A percentile compares a stretch with the other conserved stretches of the same genome.
Conservation (phyloP, 2,113 vertebrate species). For the Corvus moneduloides region DNA sequence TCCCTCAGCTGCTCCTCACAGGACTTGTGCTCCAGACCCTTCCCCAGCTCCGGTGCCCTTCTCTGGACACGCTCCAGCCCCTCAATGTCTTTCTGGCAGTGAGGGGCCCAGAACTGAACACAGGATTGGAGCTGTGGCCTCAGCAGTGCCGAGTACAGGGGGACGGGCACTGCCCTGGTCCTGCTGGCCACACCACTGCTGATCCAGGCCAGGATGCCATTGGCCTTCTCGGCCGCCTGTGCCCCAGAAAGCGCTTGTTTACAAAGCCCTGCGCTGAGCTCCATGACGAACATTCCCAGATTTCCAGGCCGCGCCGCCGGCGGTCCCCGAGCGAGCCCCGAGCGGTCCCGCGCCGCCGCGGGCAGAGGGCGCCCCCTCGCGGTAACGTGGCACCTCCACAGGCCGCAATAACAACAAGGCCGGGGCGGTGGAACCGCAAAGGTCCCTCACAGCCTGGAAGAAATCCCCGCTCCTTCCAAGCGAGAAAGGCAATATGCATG, state of each 20-base stretch:
- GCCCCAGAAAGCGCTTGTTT: no score
- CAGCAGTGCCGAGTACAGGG: not conserved
- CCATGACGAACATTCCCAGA: not conserved
- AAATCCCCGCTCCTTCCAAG: not conserved
- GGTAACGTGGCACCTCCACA: not conserved
- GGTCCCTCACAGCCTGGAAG: not conserved
- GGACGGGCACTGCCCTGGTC: not conserved
- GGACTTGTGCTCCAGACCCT: not conserved
- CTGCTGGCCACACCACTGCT: not conserved
- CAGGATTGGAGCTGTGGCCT: not conserved
- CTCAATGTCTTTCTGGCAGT: not conserved
- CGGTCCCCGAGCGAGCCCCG: not conserved
- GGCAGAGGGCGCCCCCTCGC: not conserved
- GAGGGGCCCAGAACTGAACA: not conserved
- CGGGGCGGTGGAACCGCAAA: no score
- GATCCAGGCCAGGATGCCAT: not conserved
- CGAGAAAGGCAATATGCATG: no score
- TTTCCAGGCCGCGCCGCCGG: accelerated
- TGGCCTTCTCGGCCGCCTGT: no score
- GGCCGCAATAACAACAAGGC: accelerated
- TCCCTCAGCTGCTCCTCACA: not conserved
- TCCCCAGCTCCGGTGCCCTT: not conserved
- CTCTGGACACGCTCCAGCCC: not conserved
- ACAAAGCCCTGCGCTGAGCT: accelerated
- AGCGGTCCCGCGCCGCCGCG: not conserved